Conservation (phyloP, 2,113 vertebrate species). For the Takifugu flavidus region DNA sequence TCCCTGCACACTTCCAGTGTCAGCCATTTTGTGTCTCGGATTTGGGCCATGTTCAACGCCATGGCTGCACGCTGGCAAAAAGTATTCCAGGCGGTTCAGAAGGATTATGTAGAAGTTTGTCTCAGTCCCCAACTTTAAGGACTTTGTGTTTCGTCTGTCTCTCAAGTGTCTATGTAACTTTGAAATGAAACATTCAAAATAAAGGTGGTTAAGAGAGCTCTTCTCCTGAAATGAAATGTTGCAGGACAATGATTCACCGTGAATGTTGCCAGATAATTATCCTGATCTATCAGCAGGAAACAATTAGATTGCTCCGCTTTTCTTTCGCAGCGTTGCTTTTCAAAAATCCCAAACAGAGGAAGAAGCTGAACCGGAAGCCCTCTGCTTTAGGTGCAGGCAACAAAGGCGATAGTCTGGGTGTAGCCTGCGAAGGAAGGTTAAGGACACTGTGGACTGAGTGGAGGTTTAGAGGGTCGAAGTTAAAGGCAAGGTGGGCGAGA, state of each 20-base stretch:
- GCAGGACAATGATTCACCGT: slow-evolving; percentile 33
- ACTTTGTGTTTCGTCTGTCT: slow-evolving; percentile 24
- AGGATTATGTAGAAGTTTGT: too few relatives aligned
- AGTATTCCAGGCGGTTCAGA: slow-evolving; percentile 35
- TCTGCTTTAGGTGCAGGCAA: slow-evolving; percentile 59
- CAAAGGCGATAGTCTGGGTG: slow-evolving; percentile 55
- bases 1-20: slow-evolving; percentile 98
- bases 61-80: slow-evolving; percentile 58
- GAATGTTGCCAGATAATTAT: slow-evolving; percentile 39
- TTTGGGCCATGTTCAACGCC: slow-evolving; percentile 91
- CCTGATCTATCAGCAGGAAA: slow-evolving; percentile 26
- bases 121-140: background rate
- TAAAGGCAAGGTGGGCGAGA: slow-evolving; percentile 65
- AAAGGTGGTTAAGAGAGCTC: slow-evolving; percentile 36
- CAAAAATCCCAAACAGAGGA: slow-evolving; percentile 15
- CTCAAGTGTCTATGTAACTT: background rate
- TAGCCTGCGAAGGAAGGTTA: slow-evolving; percentile 45
- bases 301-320: slow-evolving; percentile 14
- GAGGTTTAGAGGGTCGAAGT: slow-evolving; percentile 54
- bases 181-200: slow-evolving; percentile 37
- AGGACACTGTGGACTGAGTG: slow-evolving; percentile 59
- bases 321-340: slow-evolving; percentile 25
- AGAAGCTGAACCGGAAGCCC: slow-evolving; percentile 27
- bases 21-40: slow-evolving; percentile 98
- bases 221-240: slow-evolving; percentile 58